phyloP scores from a whole-genome alignment of 64 coral and sea anemone genomes.

The Trachythela sp. region DNA sequence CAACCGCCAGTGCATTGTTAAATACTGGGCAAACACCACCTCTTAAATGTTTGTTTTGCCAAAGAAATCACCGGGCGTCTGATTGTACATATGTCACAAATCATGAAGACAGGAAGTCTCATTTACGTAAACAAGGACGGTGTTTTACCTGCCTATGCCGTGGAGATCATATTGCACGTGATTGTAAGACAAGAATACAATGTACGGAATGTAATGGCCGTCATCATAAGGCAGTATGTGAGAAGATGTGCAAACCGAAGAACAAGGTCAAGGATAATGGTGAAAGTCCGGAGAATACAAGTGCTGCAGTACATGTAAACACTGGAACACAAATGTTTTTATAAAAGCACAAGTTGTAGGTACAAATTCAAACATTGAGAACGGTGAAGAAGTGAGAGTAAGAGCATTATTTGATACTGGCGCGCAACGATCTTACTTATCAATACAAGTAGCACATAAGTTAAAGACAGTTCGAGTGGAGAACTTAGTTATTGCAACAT shows the following conservation, averaged over 20 bases:
- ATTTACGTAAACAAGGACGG: slow-evolving; percentile 11
- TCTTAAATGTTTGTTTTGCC: neutral
- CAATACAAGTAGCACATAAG: neutral
- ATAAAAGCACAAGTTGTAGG: slow-evolving; percentile 17
- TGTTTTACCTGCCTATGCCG: slow-evolving; percentile 19
- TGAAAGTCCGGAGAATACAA: neutral
- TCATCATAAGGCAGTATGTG: neutral
- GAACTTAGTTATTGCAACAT: neutral
- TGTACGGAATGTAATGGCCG: neutral
- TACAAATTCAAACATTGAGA: neutral
- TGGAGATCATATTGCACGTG: slow-evolving; percentile 11
- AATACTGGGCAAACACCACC: neutral
- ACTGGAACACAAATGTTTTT: slow-evolving; percentile 20
- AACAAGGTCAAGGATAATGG: no score
- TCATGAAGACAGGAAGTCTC: slow-evolving; percentile 11
- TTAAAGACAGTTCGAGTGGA: neutral
- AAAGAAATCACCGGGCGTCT: neutral
- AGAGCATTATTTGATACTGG: slow-evolving; percentile 46
- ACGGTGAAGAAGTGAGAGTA: neutral
- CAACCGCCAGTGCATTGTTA: neutral
- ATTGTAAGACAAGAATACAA: neutral
- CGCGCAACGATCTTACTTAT: slow-evolving; percentile 34
- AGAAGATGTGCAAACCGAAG: no score
- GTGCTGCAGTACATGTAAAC: no score
- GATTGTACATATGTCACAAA: slow-evolving; percentile 37